Conservation (phyloP, 2,797 vertebrate species). For the Garrulus glandarius region DNA sequence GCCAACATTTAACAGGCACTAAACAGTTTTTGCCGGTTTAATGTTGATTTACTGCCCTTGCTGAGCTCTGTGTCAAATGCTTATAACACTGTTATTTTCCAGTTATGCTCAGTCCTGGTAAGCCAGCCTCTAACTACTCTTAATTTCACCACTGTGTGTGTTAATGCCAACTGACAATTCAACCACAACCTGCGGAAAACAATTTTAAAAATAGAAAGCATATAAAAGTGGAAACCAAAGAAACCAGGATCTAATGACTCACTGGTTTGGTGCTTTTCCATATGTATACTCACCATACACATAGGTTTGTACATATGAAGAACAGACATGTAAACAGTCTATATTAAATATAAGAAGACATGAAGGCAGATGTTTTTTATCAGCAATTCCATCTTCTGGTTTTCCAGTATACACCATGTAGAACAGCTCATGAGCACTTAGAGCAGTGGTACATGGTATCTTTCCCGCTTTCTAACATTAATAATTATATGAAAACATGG, state of each 20-base stretch:
- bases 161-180: neutral
- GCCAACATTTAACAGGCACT: neutral
- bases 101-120: neutral
- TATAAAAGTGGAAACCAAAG: neutral
- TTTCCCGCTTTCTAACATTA: neutral
- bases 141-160: neutral
- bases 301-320: neutral
- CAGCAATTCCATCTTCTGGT: neutral
- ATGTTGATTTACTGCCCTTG: neutral
- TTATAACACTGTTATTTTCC: neutral
- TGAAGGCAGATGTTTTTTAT: neutral
- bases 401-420: neutral
- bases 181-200: neutral
- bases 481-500: neutral
- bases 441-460: accelerated
- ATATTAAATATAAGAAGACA: neutral
- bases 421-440: neutral
- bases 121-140: neutral
- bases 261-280: neutral
- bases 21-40: neutral
- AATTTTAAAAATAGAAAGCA: neutral
- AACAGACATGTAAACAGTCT: neutral
- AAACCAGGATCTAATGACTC: neutral
- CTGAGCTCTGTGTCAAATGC: neutral
- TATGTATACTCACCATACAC: neutral